Evolutionary conservation across 2,888 invertebrate species (phyloP), one percentile per base, ranked within the genome.

Genomic region (Dryococelus australis): DNA sequence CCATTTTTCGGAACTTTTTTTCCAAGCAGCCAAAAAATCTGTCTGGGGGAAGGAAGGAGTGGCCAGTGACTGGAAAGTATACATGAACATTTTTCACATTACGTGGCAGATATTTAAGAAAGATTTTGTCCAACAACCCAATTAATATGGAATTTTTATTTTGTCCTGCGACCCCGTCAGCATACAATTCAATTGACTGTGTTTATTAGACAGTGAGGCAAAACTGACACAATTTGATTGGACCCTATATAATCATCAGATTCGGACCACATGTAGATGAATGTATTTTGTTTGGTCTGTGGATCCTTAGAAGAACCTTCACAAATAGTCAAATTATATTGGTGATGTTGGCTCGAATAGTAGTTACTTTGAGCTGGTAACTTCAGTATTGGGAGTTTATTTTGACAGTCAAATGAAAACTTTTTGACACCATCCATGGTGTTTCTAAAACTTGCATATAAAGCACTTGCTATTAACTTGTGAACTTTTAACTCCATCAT

Each of bases 321-420:
- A 88, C 85, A 87, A 89, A 88, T 80, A 88, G 20, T 65, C 5
- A 24, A 65, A 65, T 65, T 89, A 85, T 89, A 89, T 65, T 87
- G 88, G 83, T 88, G 88, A n/a, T 89, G 86, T 86, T 89, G 88
- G 10, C 89, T 86, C 81, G 87, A 89, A 79, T 89, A 89, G 85
- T 89, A 88, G 27, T 86, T 88, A n/a, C 86, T 47, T 85, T 89
- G 89, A 87, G 89, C 89, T 24, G 89, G 88, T 26, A 90, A 78
- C 85, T 88, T 90, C 43, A 89, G 88, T 84, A 88, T 85, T 80
- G 85, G 88, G 51, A 83, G 65, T 65, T 89, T 89, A 78, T 89
- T 89, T 85, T 89, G 87, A 53, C 80, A 86, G 79, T 86, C 80
- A 26, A 43, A 86, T 9, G 86, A 86, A 27, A 79, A 78, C 43